phyloP scores from a whole-genome alignment of 2,888 invertebrate genomes.

The Ctena decussata region DNA sequence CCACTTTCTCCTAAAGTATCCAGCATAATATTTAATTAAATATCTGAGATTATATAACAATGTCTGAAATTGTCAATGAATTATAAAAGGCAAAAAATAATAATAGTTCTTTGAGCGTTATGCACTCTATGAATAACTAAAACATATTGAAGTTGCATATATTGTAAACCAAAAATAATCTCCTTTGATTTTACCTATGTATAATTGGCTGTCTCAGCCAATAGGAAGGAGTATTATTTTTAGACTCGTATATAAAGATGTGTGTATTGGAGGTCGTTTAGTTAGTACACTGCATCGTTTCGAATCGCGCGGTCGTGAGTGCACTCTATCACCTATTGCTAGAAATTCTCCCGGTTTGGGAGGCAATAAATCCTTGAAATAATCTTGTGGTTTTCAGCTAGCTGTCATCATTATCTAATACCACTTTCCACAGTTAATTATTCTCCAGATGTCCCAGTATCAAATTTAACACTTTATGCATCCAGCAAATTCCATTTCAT shows the following conservation, averaged over 20 bases:
- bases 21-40: not conserved
- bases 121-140: slow-evolving; percentile 42
- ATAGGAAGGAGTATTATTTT: not conserved
- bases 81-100: slow-evolving; percentile 4
- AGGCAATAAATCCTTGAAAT: too few relatives aligned
- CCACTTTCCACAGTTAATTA: too few relatives aligned
- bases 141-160: slow-evolving; percentile 50
- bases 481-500: too few relatives aligned
- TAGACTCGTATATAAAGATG: slow-evolving; percentile 8
- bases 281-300: not conserved
- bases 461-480: too few relatives aligned
- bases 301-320: slow-evolving; percentile 24
- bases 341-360: too few relatives aligned
- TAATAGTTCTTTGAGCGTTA: not conserved
- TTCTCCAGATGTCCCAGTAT: too few relatives aligned
- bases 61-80: not conserved
- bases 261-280: not conserved
- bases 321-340: too few relatives aligned
- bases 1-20: not conserved
- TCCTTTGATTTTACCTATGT: slow-evolving; percentile 5
- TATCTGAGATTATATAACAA: not conserved
- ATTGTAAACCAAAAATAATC: slow-evolving; percentile 14
- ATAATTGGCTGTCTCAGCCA: slow-evolving; percentile 11
- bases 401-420: too few relatives aligned
- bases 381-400: too few relatives aligned